Evolutionary conservation across 2,797 vertebrate species (phyloP).

Genomic region (Dendrocincla tyrannina): DNA sequence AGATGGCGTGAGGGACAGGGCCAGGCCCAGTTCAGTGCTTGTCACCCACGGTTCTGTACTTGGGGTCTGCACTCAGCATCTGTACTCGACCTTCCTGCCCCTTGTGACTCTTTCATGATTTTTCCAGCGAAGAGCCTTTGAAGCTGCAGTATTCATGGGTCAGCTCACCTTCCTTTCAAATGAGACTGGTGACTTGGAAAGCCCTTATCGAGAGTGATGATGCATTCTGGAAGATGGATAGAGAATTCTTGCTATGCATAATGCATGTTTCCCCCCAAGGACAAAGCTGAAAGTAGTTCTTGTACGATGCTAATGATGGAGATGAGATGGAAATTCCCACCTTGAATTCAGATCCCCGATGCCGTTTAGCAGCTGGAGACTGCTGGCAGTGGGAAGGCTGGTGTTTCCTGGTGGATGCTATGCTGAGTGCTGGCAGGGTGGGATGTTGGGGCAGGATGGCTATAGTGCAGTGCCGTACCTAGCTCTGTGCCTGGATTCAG

Average conservation of each 20-base stretch:
- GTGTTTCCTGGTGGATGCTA: background rate
- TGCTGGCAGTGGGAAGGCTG: background rate
- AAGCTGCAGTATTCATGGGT: background rate
- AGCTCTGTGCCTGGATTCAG: background rate
- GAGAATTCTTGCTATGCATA: conserved; percentile 27
- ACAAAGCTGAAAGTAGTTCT: background rate
- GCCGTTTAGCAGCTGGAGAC: background rate
- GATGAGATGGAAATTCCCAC: background rate
- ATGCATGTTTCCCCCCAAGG: background rate
- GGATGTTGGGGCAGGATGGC: background rate
- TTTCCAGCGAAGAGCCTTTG: background rate
- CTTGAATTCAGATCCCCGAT: background rate
- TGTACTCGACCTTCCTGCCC: background rate
- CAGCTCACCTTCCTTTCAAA: background rate
- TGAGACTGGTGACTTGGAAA: conserved; percentile 13
- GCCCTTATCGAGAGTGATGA: background rate
- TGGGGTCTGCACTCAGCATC: background rate
- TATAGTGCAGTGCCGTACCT: background rate
- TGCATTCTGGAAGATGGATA: conserved; percentile 9
- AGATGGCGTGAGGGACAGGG: background rate
- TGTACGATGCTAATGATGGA: background rate
- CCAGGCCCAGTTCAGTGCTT: no score
- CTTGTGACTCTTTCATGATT: background rate
- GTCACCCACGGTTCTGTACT: background rate
- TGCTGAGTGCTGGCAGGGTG: background rate